Evolutionary conservation across 2,113 vertebrate species (phyloP).

Genomic region (Mungos mungo): DNA sequence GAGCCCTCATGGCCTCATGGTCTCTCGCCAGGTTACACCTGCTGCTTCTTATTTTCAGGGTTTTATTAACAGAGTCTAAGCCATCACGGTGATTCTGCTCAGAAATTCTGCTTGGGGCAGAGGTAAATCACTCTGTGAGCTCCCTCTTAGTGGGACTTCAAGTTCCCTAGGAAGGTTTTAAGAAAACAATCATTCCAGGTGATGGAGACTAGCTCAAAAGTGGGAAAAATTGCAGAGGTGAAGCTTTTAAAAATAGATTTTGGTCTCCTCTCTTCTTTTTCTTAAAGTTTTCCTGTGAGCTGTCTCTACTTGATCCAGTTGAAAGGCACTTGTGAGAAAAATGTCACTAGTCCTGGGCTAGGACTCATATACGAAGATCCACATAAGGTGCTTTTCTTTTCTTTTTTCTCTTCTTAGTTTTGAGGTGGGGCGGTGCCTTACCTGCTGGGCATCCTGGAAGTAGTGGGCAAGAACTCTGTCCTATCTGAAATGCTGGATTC

Average conservation of each 20-base stretch:
- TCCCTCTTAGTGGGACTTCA: not conserved
- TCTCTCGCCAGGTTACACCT: not conserved
- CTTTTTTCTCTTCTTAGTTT: not conserved
- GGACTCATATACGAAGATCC: not conserved
- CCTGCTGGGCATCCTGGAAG: not conserved
- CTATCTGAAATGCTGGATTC: not conserved
- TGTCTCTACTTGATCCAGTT: not conserved
- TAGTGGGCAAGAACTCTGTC: not conserved
- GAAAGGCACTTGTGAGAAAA: not conserved
- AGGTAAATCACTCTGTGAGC: not conserved
- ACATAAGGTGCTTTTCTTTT: not conserved
- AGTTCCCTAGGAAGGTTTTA: conserved; percentile 10
- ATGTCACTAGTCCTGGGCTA: not conserved
- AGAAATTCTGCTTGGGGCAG: not conserved
- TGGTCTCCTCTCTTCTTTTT: not conserved
- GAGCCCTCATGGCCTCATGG: not conserved
- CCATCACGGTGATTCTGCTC: not conserved
- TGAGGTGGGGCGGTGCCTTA: not conserved
- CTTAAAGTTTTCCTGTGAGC: not conserved
- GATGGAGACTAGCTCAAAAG: conserved; percentile 24
- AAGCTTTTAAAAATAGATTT: not conserved
- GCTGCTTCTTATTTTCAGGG: conserved; percentile 30
- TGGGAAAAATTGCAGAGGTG: not conserved
- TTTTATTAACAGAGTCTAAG: not conserved
- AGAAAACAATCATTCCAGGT: conserved; percentile 16